Conservation (phyloP, 2,888 invertebrate species). For the Melinopterus prodromus region DNA sequence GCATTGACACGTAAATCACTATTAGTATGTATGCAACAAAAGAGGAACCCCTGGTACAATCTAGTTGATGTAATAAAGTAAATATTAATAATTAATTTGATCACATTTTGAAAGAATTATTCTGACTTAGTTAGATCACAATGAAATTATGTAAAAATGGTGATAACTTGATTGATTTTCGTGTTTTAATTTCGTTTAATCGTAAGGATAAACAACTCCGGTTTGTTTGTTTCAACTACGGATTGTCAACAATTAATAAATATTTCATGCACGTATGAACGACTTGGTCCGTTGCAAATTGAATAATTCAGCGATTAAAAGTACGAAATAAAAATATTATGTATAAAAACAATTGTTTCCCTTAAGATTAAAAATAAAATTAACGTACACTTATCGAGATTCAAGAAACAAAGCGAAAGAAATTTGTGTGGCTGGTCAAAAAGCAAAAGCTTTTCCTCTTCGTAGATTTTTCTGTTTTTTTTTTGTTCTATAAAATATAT, state of each 20-base stretch:
- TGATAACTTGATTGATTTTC: not conserved
- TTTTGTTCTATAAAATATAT: conserved; percentile 43
- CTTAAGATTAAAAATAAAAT: not conserved
- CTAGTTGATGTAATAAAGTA: not conserved
- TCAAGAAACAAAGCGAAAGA: conserved; percentile 1
- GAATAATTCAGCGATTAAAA: not conserved
- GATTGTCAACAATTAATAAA: not conserved
- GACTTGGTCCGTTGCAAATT: not conserved
- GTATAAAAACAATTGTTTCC: not conserved
- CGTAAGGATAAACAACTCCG: not conserved
- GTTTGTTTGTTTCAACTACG: not conserved
- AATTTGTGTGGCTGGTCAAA: conserved; percentile 46
- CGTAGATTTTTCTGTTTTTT: conserved; percentile 31
- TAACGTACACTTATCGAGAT: conserved; percentile 4
- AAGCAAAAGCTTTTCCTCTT: conserved; percentile 33
- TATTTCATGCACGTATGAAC: not conserved
- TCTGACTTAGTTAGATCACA: conserved; percentile 45
- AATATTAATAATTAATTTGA: conserved; percentile 31
- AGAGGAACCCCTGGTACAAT: not conserved
- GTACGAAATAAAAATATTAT: not conserved
- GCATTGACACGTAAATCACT: too few species aligned
- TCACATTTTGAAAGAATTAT: conserved; percentile 39
- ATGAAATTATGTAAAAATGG: conserved; percentile 32
- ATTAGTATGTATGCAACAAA: not conserved
- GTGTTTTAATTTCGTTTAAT: not conserved